Evolutionary conservation across 2,888 invertebrate genomes (phyloP), one percentile per base, ranked within the genome.

Genomic region (Drosophila villosipedis): DNA sequence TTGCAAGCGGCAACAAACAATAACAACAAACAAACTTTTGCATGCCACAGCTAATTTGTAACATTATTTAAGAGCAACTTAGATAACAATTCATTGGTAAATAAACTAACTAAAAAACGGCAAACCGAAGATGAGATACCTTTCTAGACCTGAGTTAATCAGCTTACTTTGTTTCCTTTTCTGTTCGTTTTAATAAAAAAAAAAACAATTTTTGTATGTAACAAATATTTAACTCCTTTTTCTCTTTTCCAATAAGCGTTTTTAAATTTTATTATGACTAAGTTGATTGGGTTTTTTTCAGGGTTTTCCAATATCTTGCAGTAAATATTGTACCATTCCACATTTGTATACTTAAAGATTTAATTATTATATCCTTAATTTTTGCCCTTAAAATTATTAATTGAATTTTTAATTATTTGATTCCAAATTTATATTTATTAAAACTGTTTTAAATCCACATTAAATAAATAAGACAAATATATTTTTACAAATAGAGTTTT

Each of bases 41-140:
- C 83, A 74, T 69, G 80, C 83, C 66, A 72, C 83, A 72, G 55
- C 70, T 68, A 76, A 88, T 82, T 88, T 88, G 67, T 71, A 73
- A 79, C 80, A 68, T 30, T 82, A 73, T 64, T 68, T 37, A 59
- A 57, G 41, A 39, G 31, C 33, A 49, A 59, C 28, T n/a, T 41
- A 14, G 54, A 22, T 19, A 37, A 57, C 41, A n/a, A 53, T 28
- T 47, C 22, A 30, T 31, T 16, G 41, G 6, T 33, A 31, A 19
- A 6, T 43, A 49, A 35, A 30, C 28, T 28, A 28, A 14, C 5
- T 16, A 4, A 16, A 47, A 25, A 47, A 25, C 25, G 9, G 9
- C 16, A 47, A 25, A 4, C 2, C 47, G 47, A 16, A 9, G 47
- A 25, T 47, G 16, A 25, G 25, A 47, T 47, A 16, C 16, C 25